Conservation (phyloP, 1,140 invertebrate genomes). For the Chrysoperla carnea region DNA sequence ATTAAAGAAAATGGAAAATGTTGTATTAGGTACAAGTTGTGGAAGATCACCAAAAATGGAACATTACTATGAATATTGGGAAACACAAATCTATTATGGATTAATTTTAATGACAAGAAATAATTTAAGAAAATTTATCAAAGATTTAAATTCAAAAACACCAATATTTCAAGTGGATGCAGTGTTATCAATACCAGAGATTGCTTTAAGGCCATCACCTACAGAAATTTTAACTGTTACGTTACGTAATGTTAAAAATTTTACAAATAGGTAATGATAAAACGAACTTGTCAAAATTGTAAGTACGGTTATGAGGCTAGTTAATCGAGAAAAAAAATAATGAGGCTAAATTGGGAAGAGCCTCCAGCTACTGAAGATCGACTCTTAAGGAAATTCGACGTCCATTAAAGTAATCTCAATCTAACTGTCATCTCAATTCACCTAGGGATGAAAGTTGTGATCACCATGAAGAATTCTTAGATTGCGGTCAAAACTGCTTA, state of each 20-base stretch:
- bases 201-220: constrained; percentile 50
- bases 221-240: constrained; percentile 61
- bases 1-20: constrained; percentile 63
- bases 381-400: too few species aligned
- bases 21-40: constrained; percentile 44
- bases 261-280: constrained; percentile 31
- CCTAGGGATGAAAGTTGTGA: too few species aligned
- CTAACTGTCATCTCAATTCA: too few species aligned
- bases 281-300: too few species aligned
- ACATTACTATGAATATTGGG: constrained; percentile 49
- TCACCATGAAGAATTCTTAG: too few species aligned
- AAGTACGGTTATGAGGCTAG: too few species aligned
- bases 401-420: too few species aligned
- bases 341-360: too few species aligned
- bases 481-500: too few species aligned
- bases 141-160: constrained; percentile 32
- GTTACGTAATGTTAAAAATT: constrained; percentile 40
- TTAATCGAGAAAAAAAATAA: too few species aligned
- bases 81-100: constrained; percentile 42
- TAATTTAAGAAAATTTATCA: constrained; percentile 53
- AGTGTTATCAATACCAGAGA: constrained; percentile 48
- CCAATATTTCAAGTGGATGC: constrained; percentile 65
- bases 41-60: constrained; percentile 44
- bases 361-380: too few species aligned
- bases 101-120: constrained; percentile 40